Conservation (phyloP, 1,140 invertebrate species). For the Anastrepha ludens region DNA sequence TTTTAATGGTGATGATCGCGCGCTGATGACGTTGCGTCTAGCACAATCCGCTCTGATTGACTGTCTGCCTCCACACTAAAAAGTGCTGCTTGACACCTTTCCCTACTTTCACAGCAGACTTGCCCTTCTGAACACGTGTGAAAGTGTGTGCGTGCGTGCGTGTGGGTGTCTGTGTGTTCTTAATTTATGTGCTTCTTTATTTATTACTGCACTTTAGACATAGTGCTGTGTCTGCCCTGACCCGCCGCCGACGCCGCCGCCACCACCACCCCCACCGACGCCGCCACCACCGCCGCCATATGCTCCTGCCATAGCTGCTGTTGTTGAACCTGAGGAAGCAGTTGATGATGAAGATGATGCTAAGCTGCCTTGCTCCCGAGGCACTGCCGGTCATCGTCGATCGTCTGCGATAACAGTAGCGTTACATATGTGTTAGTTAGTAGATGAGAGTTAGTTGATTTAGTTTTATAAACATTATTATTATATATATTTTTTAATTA, state of each 20-base stretch:
- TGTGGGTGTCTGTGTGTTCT: not conserved
- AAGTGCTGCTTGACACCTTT: slow-evolving; percentile 7
- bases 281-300: slow-evolving; percentile 35
- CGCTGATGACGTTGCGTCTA: not conserved
- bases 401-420: slow-evolving; percentile 42
- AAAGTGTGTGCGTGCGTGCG: not conserved
- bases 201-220: not conserved
- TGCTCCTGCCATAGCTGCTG: slow-evolving; percentile 52
- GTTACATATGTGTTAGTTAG: not conserved
- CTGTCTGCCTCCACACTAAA: not conserved
- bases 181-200: not conserved
- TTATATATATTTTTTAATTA: not conserved
- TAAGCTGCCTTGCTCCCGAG: slow-evolving; percentile 54
- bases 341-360: slow-evolving; percentile 58
- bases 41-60: not conserved
- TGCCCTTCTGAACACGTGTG: not conserved
- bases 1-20: not conserved
- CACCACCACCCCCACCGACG: not conserved
- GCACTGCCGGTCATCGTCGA: slow-evolving; percentile 59
- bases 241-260: not conserved
- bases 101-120: not conserved
- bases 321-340: slow-evolving; percentile 56
- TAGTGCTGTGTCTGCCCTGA: slow-evolving; percentile 33
- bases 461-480: slow-evolving; percentile 1
- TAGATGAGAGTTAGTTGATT: slow-evolving; percentile 44